Base-by-base conservation (phyloP, 2,797 vertebrate species). In the Manis javanica region DNA sequence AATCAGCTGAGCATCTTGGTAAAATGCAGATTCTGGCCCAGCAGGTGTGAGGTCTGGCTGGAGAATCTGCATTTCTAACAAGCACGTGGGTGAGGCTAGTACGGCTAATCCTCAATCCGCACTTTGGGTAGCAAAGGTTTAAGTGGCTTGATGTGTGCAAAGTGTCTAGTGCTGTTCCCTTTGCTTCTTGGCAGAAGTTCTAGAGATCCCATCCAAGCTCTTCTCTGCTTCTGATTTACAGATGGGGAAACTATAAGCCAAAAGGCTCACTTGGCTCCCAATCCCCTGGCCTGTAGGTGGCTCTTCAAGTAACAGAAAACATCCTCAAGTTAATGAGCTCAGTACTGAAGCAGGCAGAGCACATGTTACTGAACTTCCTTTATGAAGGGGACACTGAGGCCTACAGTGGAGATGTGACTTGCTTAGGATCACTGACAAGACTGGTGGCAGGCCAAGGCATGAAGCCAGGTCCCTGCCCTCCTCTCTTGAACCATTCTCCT, bases 371-470 rank as follows among this genome's bases (percentile, higher is more conserved):
- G 13, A 61, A 29, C 15, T 16, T 87, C 46, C 39, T 34, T 55
- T 3, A 18, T 2, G 12, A 16, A 26, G 8, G n/a, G 31, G 46
- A 23, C 55, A 15, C 31, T 0, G 29, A 14, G 79, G 85, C 72
- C 61, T 10, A 11, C 5, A 39, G 26, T n/a, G 42, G 77, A 78
- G 46, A 7, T 19, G 86, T 23, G 55, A 59, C n/a, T 12, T 34
- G 23, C 69, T 39, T 13, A 55, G 63, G 34, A n/a, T 37, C 53
- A 75, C 69, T 21, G 26, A 14, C 19, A 82, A 84, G 39, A 64
- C 4, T 0, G 5, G n/a, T 14, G 15, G 23, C 2, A 8, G 49
- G 29, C 0, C 15, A 37, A 49, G 23, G 53, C 61, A 34, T 0
- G 7, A 34, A 64, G 77, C 55, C 53, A 24, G 29, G 57, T 49